Percentiles rank a stretch among this genome's conserved stretches.
These are phyloP conservation scores for Gallinago media DNA, from an alignment of 2,113 vertebrate genomes.

Conservation along the genomic window DNA sequence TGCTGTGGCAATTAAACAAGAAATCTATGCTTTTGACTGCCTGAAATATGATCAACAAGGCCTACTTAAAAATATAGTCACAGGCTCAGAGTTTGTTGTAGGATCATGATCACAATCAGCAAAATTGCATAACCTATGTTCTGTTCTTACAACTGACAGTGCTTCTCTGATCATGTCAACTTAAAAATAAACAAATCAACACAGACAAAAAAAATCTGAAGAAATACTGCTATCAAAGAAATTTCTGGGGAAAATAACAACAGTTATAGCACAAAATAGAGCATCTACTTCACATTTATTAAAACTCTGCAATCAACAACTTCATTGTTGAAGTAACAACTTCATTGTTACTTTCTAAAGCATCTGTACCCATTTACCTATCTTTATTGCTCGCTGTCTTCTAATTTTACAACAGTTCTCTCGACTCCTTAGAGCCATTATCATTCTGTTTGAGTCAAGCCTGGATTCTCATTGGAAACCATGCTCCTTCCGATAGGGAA, in stretches of 20 bases:
- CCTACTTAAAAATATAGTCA: not conserved
- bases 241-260: not conserved
- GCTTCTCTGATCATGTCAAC: not conserved
- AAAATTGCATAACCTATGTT: not conserved
- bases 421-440: not conserved
- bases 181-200: not conserved
- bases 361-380: not conserved
- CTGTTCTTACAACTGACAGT: not conserved
- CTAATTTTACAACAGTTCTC: not conserved
- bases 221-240: not conserved
- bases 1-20: not conserved
- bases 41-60: not conserved
- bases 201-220: not conserved
- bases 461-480: not conserved
- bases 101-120: not conserved
- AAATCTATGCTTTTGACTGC: not conserved
- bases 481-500: not conserved
- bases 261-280: not conserved
- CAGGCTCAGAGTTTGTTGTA: not conserved
- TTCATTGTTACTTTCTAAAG: not conserved
- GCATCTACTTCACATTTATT: not conserved
- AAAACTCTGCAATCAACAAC: not conserved
- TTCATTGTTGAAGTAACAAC: not conserved
- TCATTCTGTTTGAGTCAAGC: not conserved
- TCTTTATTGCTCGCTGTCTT: not conserved